Conservation (phyloP, 2,888 invertebrate species). For the Epinotia ramella region DNA sequence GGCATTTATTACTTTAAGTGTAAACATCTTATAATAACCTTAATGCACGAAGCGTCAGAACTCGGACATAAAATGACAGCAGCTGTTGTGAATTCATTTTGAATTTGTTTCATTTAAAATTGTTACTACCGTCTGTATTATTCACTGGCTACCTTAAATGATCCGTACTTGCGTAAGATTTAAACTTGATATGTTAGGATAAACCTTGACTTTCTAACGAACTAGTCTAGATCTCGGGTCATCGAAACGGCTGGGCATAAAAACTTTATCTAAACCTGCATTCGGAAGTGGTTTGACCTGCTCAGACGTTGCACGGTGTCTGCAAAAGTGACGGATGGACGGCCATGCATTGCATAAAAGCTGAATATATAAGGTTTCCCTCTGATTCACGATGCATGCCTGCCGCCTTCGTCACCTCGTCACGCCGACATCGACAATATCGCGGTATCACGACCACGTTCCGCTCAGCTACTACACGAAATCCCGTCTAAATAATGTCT, state of each 20-base stretch:
- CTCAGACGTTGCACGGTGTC: conserved; percentile 67
- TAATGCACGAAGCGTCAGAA: conserved; percentile 35
- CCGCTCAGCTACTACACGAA: conserved; percentile 63
- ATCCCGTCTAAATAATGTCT: conserved; percentile 66
- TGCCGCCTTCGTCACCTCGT: conserved; percentile 82
- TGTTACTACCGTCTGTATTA: not conserved
- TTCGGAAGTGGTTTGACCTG: conserved; percentile 55
- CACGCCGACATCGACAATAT: conserved; percentile 75
- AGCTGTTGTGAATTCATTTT: conserved; percentile 32
- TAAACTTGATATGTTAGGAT: conserved; percentile 35
- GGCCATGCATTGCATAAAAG: conserved; percentile 82
- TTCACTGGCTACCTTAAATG: not conserved
- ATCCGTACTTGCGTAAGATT: conserved; percentile 17
- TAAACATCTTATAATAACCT: conserved; percentile 41
- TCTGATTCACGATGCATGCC: conserved; percentile 84
- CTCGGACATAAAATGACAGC: conserved; percentile 34
- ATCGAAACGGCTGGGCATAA: conserved; percentile 34
- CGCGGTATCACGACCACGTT: conserved; percentile 67
- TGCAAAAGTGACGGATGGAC: conserved; percentile 72
- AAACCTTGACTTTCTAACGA: conserved; percentile 41
- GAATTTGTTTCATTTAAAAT: conserved; percentile 22
- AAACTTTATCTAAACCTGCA: conserved; percentile 49
- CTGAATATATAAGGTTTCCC: conserved; percentile 80
- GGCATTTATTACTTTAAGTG: conserved; percentile 42
- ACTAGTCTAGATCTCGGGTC: conserved; percentile 41